Conservation (phyloP, 2,888 invertebrate genomes). For the Lacanobia oleracea region DNA sequence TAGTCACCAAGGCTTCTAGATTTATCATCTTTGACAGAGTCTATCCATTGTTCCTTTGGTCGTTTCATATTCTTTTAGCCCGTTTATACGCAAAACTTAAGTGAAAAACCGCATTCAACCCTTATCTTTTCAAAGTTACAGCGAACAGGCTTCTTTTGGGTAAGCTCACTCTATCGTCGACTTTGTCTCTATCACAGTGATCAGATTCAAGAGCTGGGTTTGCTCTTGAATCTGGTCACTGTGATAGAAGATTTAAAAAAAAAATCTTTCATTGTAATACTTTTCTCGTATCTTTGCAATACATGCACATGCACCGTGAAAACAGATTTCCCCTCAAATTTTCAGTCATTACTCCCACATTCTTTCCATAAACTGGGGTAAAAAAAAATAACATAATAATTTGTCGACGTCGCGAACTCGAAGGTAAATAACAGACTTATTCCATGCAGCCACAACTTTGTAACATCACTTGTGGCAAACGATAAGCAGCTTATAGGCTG, state of each 20-base stretch:
- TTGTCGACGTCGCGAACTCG: neutral
- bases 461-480: slow-evolving; percentile 38
- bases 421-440: slow-evolving; percentile 20
- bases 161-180: no score
- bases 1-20: no score
- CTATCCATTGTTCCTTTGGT: neutral
- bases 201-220: no score
- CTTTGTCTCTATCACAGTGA: no score
- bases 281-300: no score
- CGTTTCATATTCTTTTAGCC: neutral
- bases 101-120: no score
- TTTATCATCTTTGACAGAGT: no score
- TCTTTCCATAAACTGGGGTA: neutral
- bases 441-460: slow-evolving; percentile 43
- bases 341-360: neutral
- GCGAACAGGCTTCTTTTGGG: no score
- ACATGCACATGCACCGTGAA: neutral
- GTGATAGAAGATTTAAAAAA: no score
- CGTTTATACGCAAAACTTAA: neutral
- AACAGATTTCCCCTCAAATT: neutral
- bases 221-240: no score
- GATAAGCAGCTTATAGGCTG: slow-evolving; percentile 59
- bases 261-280: no score
- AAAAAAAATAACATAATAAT: slow-evolving; percentile 1
- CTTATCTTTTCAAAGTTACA: no score